Evolutionary conservation across 2,888 invertebrate species (phyloP), one percentile per base, ranked within the genome.

Genomic region (Sminthurinus aureus): DNA sequence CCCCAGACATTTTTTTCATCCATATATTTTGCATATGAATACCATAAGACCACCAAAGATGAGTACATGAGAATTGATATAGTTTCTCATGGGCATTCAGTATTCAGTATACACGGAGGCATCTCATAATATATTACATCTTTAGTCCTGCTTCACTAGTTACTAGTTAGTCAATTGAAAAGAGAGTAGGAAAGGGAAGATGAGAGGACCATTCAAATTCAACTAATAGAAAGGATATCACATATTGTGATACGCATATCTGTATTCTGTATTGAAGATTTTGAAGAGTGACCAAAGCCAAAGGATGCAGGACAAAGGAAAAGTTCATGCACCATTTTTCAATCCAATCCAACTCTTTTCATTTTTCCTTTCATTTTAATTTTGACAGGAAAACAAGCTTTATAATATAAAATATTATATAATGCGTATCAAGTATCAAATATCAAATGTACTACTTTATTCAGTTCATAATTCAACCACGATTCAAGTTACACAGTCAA

Each of bases 21-120:
- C 38, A 6, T 1, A 38, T 82, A 81, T 85, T 88, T 88, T 88
- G 88, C 88, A 88, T 88, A 88, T 88, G 88, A 88, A 88, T 87
- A 74, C 20, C 74, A 81, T 83, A 71, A 82, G 86, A 86, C 86
- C 85, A 86, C 86, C 85, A 69, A 79, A 79, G 79, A 67, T 67
- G 78, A 78, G 64, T 64, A 64, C 67, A 75, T 52, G 50, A 51
- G 52, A 50, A 20, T n/a, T 22, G 50, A 22, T 75, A 18, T 75
- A 75, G 20, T 50, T 38, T 20, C 50, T 51, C 52, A 52, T 26
- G 50, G 13, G 15, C 22, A 24, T 9, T 26, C 26, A 71, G 24
- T 22, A 69, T 69, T 20, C 9, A 38, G 6, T 38, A 38, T 38
- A 38, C 38, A 38, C 38, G 38, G 38, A 38, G 38, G 38, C 38